These are phyloP conservation scores for Eulemur rubriventer DNA, from an alignment of 2,797 vertebrate genomes.

Conservation along the genomic window DNA sequence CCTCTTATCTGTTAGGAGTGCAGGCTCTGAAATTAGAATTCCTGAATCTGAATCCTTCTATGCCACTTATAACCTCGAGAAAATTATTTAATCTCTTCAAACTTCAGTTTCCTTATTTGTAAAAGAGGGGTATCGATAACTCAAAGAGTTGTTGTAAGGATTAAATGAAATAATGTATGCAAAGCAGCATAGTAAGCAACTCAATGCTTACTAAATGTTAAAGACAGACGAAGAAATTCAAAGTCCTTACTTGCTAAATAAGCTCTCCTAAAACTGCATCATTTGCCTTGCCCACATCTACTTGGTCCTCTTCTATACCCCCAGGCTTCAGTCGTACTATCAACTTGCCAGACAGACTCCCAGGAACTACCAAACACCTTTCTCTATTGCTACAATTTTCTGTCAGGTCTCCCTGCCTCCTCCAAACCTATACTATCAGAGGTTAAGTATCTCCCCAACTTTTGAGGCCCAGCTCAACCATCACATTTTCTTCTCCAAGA, in stretches of 20 bases:
- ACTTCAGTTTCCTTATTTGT: constrained; percentile 13
- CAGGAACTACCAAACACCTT: not conserved
- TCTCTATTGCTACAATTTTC: not conserved
- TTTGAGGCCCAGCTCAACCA: not conserved
- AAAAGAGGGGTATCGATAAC: not conserved
- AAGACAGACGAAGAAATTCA: not conserved
- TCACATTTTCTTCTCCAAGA: not conserved
- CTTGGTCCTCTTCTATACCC: not conserved
- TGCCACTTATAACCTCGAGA: constrained; percentile 6
- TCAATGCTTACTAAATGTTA: not conserved
- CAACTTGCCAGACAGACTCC: not conserved
- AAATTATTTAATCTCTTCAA: constrained; percentile 8
- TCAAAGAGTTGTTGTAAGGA: not conserved
- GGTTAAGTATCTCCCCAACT: not conserved
- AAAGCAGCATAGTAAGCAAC: not conserved
- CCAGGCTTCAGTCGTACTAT: not conserved
- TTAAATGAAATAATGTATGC: not conserved
- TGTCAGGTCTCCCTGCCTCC: not conserved
- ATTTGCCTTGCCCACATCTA: not conserved
- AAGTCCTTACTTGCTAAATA: not conserved
- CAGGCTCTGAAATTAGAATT: not conserved
- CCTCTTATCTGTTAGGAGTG: not conserved
- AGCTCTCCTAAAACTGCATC: not conserved
- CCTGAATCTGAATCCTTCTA: not conserved
- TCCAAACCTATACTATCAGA: not conserved